Evolutionary conservation across 2,797 vertebrate species (phyloP).

Genomic region (Heterohyrax brucei): DNA sequence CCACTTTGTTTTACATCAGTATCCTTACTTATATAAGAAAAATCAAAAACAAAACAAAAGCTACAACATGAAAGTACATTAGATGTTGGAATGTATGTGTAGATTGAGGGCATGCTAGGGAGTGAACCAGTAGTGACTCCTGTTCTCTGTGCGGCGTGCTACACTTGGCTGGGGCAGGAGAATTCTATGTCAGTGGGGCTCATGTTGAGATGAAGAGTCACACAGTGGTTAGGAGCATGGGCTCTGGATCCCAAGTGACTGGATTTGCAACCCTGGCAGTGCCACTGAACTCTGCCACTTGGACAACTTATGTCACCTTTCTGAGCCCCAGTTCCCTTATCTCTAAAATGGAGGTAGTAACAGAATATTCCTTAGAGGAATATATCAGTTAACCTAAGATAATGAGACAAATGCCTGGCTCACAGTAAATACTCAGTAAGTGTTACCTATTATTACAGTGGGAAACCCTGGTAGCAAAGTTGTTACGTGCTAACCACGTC

Average conservation of each 20-base stretch:
- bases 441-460: background rate
- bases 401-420: background rate
- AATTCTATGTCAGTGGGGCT: background rate
- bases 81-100: background rate
- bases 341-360: constrained; percentile 30
- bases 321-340: background rate
- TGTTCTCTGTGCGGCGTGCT: background rate
- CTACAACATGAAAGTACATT: background rate
- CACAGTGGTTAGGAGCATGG: background rate
- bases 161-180: background rate
- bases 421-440: background rate
- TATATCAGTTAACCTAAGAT: background rate
- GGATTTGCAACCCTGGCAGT: background rate
- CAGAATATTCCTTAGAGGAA: background rate
- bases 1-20: background rate
- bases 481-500: no score
- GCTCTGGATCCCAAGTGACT: background rate
- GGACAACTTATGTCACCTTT: background rate
- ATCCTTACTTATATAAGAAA: background rate
- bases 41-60: background rate
- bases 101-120: background rate
- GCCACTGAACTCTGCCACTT: background rate
- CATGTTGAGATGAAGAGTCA: background rate
- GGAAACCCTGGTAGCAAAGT: no score
- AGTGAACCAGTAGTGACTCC: background rate